Base-by-base conservation (phyloP, 2,113 vertebrate genomes). In the Carassius auratus region DNA sequence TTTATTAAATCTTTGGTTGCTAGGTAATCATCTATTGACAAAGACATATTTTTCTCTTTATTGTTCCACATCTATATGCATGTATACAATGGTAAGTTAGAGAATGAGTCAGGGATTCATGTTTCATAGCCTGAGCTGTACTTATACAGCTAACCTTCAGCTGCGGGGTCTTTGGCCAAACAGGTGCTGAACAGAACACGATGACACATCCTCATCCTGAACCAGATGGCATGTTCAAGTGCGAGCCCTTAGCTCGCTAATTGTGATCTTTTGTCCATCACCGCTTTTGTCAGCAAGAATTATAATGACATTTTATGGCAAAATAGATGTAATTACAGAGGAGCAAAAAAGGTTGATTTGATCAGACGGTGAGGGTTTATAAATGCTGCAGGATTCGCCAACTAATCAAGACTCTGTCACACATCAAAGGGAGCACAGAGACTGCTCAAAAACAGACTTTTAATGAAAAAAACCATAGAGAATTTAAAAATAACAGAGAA, bases 251-350 rank as follows among this genome's bases (percentile, higher is more conserved):
- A 17, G 57, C 66, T 45, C 81, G 3, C 15, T 86, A 89, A 89
- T 86, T 86, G 89, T 86, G 52, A 69, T 50, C 74, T 59, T 84
- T 62, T 38, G 61, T 30, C 86, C 77, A 84, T 87, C 78, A 74
- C 62, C 38, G 77, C 83, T 81, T 83, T 85, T 45, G n/a, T 69
- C 75, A 81, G 55, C 68, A 79, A 79, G 62, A 19, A 62, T 71
- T 64, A 55, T 86, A 77, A 81, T 81, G 77, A 30, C 42, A 75
- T 81, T 62, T 74, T 19, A 36, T 74, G 76, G 64, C 66, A 79
- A 85, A 81, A 77, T 77, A 83, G 55, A 50, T 57, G 87, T 87
- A 90, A 90, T 87, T 85, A 86, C 81, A 81, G 77, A 84, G 81
- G 73, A 87, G 82, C 74, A 69, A 86, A 87, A 84, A 45, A 59